phyloP scores from a whole-genome alignment of 2,888 invertebrate genomes.

The Oscheius sp. region DNA sequence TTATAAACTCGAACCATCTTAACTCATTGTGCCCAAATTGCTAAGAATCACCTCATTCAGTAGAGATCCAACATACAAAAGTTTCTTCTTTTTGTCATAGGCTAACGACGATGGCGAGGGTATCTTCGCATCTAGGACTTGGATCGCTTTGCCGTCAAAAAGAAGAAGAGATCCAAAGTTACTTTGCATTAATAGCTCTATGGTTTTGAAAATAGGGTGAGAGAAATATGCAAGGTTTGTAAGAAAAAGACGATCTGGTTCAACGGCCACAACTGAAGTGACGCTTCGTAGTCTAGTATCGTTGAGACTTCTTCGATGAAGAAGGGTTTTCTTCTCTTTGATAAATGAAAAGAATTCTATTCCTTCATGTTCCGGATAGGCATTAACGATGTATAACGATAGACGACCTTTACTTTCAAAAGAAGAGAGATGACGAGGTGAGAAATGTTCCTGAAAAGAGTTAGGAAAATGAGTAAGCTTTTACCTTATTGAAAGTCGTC shows the following conservation, averaged over 20 bases:
- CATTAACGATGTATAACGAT: slow-evolving; percentile 58
- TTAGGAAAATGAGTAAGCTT: too few relatives aligned
- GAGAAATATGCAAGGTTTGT: slow-evolving; percentile 57
- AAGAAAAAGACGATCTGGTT: slow-evolving; percentile 63
- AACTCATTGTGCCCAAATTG: not conserved
- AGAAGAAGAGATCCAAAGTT: slow-evolving; percentile 56
- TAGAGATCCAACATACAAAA: slow-evolving; percentile 57
- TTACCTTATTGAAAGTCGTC: slow-evolving; percentile 29
- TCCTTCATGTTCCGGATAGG: slow-evolving; percentile 32
- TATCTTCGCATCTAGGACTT: slow-evolving; percentile 34
- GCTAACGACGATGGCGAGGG: slow-evolving; percentile 56
- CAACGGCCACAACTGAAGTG: slow-evolving; percentile 58
- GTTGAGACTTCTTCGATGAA: slow-evolving; percentile 55
- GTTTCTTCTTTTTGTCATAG: slow-evolving; percentile 46
- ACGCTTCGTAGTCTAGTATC: slow-evolving; percentile 48
- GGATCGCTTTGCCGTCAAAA: slow-evolving; percentile 58
- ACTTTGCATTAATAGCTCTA: slow-evolving; percentile 45
- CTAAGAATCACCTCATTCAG: slow-evolving; percentile 49
- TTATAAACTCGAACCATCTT: slow-evolving; percentile 56
- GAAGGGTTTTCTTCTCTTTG: slow-evolving; percentile 41
- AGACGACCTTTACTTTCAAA: slow-evolving; percentile 51
- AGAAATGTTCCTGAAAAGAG: slow-evolving; percentile 44
- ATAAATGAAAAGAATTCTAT: slow-evolving; percentile 54
- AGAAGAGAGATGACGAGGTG: slow-evolving; percentile 52
- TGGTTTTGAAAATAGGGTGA: slow-evolving; percentile 35